These are phyloP conservation scores for Pomatorhinus ruficollis DNA, from an alignment of 2,113 vertebrate species.

Conservation along the genomic window DNA sequence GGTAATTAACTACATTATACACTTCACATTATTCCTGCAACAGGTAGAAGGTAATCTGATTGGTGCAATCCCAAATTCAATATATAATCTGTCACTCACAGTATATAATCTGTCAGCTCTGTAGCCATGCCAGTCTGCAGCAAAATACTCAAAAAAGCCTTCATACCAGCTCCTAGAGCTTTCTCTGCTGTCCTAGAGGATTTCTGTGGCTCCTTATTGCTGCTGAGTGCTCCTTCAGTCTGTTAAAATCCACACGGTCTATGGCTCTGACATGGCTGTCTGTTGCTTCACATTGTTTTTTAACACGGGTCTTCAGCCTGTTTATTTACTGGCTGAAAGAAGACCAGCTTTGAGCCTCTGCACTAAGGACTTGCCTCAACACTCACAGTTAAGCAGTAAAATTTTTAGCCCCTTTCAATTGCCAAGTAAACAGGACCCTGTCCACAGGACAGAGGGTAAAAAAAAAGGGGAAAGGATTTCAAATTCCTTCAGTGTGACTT, in stretches of 20 bases:
- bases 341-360: not conserved
- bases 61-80: not conserved
- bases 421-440: not conserved
- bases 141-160: not conserved
- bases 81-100: not conserved
- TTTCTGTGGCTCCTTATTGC: not conserved
- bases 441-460: not conserved
- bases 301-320: not conserved
- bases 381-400: not conserved
- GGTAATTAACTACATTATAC: not conserved
- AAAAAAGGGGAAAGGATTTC: not conserved
- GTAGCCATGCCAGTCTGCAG: not conserved
- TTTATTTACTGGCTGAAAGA: not conserved
- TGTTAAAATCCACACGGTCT: not conserved
- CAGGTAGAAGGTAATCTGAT: not conserved
- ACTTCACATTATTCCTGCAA: not conserved
- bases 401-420: not conserved
- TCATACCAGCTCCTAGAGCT: not conserved
- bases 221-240: not conserved
- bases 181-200: not conserved
- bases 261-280: not conserved
- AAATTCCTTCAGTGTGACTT: not conserved
- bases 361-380: not conserved
- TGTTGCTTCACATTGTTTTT: not conserved
- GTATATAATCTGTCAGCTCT: not conserved